Conservation (phyloP, 2,888 invertebrate genomes). For the Bombyx huttoni region DNA sequence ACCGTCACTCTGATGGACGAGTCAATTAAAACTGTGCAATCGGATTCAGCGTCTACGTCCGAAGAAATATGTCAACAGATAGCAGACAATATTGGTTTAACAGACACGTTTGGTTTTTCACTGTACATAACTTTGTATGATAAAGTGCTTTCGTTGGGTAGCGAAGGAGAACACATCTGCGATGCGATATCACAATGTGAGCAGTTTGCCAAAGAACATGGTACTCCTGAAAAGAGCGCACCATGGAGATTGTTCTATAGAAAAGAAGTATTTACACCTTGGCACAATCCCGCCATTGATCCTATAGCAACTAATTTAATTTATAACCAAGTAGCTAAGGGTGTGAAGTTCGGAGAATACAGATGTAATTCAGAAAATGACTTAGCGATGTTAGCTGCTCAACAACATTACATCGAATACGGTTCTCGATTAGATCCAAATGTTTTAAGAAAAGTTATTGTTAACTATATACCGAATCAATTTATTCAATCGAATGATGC, state of each 20-base stretch:
- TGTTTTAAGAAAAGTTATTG: constrained; percentile 78
- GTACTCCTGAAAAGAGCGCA: constrained; percentile 85
- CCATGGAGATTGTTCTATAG: constrained; percentile 91
- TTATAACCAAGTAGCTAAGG: constrained; percentile 89
- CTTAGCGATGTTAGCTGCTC: constrained; percentile 88
- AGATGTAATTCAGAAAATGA: constrained; percentile 87
- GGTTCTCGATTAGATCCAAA: constrained; percentile 78
- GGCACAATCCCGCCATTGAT: constrained; percentile 91
- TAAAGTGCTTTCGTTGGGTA: constrained; percentile 90
- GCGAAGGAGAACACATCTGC: constrained; percentile 92
- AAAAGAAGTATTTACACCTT: constrained; percentile 92
- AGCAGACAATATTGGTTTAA: constrained; percentile 80
- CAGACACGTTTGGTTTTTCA: constrained; percentile 92
- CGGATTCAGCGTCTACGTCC: constrained; percentile 93
- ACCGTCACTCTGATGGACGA: constrained; percentile 93
- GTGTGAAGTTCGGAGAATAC: constrained; percentile 94
- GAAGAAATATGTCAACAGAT: constrained; percentile 88
- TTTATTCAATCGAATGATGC: constrained; percentile 76
- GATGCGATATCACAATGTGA: constrained; percentile 97
- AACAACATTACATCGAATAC: constrained; percentile 91
- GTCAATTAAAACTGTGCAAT: constrained; percentile 82
- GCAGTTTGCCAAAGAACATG: constrained; percentile 93
- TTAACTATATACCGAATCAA: constrained; percentile 86
- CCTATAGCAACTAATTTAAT: constrained; percentile 88
- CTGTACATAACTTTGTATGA: constrained; percentile 91